Percentiles rank a stretch among this genome's conserved stretches.
These are phyloP conservation scores for Cataglyphis hispanica DNA, from an alignment of 1,140 invertebrate genomes.

Conservation along the genomic window DNA sequence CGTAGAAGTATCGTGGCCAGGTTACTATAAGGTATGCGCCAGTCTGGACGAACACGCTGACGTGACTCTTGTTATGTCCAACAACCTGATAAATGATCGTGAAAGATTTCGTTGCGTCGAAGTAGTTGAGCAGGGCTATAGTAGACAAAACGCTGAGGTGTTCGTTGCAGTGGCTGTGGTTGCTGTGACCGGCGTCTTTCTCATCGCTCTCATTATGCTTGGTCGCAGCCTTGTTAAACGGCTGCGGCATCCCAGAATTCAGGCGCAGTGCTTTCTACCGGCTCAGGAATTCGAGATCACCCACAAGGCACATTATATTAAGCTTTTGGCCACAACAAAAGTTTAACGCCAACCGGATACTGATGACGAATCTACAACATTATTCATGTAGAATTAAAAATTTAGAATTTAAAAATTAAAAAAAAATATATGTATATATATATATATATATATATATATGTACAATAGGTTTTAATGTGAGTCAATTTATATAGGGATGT, in stretches of 20 bases:
- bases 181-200: constrained; percentile 71
- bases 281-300: constrained; percentile 85
- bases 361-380: neutral
- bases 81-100: constrained; percentile 24
- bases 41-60: constrained; percentile 76
- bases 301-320: constrained; percentile 87
- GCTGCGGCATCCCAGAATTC: constrained; percentile 76
- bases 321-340: constrained; percentile 87
- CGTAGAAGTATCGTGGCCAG: constrained; percentile 79
- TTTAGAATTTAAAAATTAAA: neutral
- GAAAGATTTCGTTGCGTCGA: constrained; percentile 80
- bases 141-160: constrained; percentile 77
- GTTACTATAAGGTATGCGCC: constrained; percentile 83
- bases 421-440: neutral
- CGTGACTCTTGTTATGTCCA: constrained; percentile 30
- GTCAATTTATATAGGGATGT: neutral
- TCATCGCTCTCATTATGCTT: constrained; percentile 74
- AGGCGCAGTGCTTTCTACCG: constrained; percentile 85
- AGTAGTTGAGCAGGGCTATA: constrained; percentile 74
- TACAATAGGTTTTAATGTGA: neutral
- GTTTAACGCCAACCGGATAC: constrained; percentile 76
- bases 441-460: neutral
- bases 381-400: neutral
- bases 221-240: constrained; percentile 78
- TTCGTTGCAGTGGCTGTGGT: constrained; percentile 78